Evolutionary conservation across 1,140 invertebrate genomes (phyloP), one percentile per base, ranked within the genome.

Genomic region (Nebria ingens): DNA sequence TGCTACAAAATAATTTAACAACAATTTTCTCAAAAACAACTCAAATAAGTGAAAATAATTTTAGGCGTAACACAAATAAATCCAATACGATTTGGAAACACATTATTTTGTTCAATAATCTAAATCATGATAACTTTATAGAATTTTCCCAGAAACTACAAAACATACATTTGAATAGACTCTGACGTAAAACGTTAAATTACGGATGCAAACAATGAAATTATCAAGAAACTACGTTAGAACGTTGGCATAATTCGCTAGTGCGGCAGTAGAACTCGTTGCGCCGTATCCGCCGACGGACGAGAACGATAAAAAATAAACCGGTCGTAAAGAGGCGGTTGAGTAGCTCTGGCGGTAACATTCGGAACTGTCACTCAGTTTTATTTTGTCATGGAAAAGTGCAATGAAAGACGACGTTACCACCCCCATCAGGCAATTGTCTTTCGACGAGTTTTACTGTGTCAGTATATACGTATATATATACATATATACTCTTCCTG

Each of bases 281-380:
- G 25, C 25, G 40, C 4, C 40, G 40, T 45, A 45, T 17, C 6
- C 9, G 15, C 25, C n/a, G n/a, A n/a, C n/a, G n/a, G n/a, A n/a
- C n/a, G n/a, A n/a, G 40, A 17, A 17, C 40, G 40, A 45, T 45
- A 45, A 45, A 45, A 45, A 45, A 45, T 45, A 45, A 45, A 45
- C 40, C 40, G 40, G 40, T 45, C 40, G 40, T 45, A 45, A 45
- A 45, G 40, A 45, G 40, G 40, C 40, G 40, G 40, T 45, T 45
- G 40, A 45, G 40, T 45, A 45, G 40, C 40, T 45, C 40, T 45
- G 17, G 6, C 40, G 40, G 40, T 45, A 11, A 17, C 40, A 45
- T 45, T 45, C 40, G 40, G 40, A 45, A 45, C 40, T 45, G 40
- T 45, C 40, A 45, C 40, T 45, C 40, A 45, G 40, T 45, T 45